These are phyloP conservation scores for Drosophila cracens DNA, from an alignment of 2,888 invertebrate genomes.

Conservation along the genomic window DNA sequence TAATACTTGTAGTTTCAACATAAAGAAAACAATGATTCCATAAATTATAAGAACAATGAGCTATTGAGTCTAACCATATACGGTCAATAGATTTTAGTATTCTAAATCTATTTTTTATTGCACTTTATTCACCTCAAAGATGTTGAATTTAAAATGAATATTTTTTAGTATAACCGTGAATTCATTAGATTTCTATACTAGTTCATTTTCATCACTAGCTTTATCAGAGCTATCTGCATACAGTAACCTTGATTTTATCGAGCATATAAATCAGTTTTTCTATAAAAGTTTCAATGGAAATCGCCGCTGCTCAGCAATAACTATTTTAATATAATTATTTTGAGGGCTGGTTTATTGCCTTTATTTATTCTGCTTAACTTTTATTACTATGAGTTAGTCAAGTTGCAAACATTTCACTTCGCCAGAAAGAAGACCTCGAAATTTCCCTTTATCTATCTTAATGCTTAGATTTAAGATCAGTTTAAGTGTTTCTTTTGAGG, in stretches of 20 bases:
- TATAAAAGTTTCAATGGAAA: constrained; percentile 29
- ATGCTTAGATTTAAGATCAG: constrained; percentile 68
- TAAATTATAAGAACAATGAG: neutral
- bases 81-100: neutral
- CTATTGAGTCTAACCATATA: neutral
- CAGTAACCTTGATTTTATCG: constrained; percentile 40
- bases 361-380: constrained; percentile 66
- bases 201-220: neutral
- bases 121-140: neutral
- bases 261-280: constrained; percentile 40
- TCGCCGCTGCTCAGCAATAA: constrained; percentile 37
- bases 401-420: constrained; percentile 58
- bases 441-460: constrained; percentile 74
- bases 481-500: constrained; percentile 62
- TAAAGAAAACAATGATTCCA: neutral
- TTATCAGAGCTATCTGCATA: constrained; percentile 8
- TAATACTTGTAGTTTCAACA: neutral
- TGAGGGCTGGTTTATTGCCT: constrained; percentile 26
- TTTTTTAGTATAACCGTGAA: neutral
- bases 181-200: neutral
- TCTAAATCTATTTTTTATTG: neutral
- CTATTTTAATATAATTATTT: constrained; percentile 38
- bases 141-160: neutral
- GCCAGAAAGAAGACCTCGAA: constrained; percentile 36
- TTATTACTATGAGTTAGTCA: constrained; percentile 47